A percentile compares a stretch with the other conserved stretches of the same genome.
Conservation (phyloP, 2,797 vertebrate species). For the Thripadectes ignobilis region DNA sequence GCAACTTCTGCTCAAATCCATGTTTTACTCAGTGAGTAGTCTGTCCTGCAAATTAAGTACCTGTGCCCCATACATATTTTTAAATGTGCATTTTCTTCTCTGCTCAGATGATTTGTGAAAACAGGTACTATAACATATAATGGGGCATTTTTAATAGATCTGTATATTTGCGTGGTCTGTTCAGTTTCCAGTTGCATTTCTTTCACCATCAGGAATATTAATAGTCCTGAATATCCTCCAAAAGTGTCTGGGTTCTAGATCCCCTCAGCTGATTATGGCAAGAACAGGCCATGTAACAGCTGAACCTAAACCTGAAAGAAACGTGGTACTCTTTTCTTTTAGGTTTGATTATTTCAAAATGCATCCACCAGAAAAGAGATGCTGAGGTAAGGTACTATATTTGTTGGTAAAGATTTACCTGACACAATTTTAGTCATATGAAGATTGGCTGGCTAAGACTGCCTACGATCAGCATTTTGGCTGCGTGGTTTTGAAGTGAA, state of each 20-base stretch:
- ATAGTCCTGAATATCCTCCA: neutral
- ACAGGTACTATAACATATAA: neutral
- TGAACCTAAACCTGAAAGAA: neutral
- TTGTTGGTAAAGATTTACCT: neutral
- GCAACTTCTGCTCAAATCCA: neutral
- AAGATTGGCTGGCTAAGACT: neutral
- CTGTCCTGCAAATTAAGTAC: neutral
- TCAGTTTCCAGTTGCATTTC: neutral
- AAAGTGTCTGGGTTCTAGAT: neutral
- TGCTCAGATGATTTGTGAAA: neutral
- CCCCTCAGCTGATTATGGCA: neutral
- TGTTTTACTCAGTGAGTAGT: neutral
- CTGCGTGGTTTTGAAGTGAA: neutral
- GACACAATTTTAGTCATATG: neutral
- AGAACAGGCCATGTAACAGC: neutral
- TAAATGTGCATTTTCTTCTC: neutral
- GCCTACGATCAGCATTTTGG: neutral
- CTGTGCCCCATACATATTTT: neutral
- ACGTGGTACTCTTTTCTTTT: neutral
- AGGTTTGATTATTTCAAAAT: neutral
- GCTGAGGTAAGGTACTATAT: neutral
- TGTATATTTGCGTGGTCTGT: neutral
- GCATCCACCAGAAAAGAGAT: neutral
- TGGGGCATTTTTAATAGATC: neutral
- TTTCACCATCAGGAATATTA: neutral